Evolutionary conservation across 2,888 invertebrate species (phyloP).

Genomic region (Athrips mouffetella): DNA sequence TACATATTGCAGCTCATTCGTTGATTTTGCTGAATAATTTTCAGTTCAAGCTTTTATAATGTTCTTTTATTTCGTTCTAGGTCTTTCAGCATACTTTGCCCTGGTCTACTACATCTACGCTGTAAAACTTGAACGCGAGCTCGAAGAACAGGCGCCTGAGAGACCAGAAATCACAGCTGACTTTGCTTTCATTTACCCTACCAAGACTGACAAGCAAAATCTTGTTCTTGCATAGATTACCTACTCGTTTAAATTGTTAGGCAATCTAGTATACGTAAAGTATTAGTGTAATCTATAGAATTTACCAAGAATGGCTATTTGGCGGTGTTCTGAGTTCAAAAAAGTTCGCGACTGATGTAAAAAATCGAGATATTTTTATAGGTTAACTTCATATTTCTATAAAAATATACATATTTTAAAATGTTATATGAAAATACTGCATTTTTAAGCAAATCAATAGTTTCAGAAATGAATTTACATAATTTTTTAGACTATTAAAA

Average conservation of each 20-base stretch:
- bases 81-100: slow-evolving; percentile 39
- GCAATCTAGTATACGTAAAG: background rate
- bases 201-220: slow-evolving; percentile 33
- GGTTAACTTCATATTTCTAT: too few species aligned
- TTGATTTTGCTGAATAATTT: too few species aligned
- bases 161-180: slow-evolving; percentile 23
- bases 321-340: too few species aligned
- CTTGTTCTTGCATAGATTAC: slow-evolving; percentile 21
- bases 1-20: background rate
- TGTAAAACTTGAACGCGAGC: slow-evolving; percentile 32
- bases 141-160: slow-evolving; percentile 10
- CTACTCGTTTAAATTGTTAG: background rate
- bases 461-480: too few species aligned
- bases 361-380: too few species aligned
- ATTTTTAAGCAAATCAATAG: too few species aligned
- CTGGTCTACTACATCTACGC: slow-evolving; percentile 44
- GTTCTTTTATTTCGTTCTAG: slow-evolving; percentile 28
- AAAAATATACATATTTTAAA: too few species aligned
- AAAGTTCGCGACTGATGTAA: too few species aligned
- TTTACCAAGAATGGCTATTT: too few species aligned
- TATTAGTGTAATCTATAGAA: too few species aligned
- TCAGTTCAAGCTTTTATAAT: background rate
- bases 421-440: too few species aligned
- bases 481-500: too few species aligned
- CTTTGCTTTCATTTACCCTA: slow-evolving; percentile 32